Evolutionary conservation across 2,888 invertebrate genomes (phyloP).

Genomic region (Aleiodes alternator): DNA sequence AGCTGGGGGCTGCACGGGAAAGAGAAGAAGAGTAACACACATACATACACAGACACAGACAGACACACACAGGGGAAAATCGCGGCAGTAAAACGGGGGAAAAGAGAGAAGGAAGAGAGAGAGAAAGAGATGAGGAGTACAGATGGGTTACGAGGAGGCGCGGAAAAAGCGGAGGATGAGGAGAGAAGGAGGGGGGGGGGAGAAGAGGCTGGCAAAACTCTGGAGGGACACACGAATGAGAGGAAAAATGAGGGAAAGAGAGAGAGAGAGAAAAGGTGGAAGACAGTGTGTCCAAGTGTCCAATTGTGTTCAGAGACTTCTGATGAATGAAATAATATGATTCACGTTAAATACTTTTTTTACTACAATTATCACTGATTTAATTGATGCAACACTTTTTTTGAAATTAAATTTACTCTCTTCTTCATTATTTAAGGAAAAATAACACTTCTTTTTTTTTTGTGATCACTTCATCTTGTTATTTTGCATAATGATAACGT

Average conservation of each 20-base stretch:
- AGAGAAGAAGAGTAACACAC: not conserved
- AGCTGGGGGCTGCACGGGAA: slow-evolving; percentile 50
- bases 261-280: slow-evolving; percentile 44
- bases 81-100: slow-evolving; percentile 50
- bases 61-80: not conserved
- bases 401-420: too few species aligned
- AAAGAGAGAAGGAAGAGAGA: slow-evolving; percentile 51
- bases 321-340: too few species aligned
- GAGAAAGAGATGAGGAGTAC: slow-evolving; percentile 50
- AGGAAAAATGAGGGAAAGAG: slow-evolving; percentile 52
- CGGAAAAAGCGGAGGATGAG: slow-evolving; percentile 33
- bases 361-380: too few species aligned
- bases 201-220: slow-evolving; percentile 25
- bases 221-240: slow-evolving; percentile 45
- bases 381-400: too few species aligned
- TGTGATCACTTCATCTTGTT: too few species aligned
- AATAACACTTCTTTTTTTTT: too few species aligned
- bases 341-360: too few species aligned
- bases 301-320: too few species aligned
- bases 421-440: too few species aligned
- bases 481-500: not conserved
- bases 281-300: slow-evolving; percentile 28
- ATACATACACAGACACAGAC: too few species aligned
- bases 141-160: slow-evolving; percentile 32
- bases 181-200: slow-evolving; percentile 39